Conservation (phyloP, 2,113 vertebrate genomes). For the Labeo catla region DNA sequence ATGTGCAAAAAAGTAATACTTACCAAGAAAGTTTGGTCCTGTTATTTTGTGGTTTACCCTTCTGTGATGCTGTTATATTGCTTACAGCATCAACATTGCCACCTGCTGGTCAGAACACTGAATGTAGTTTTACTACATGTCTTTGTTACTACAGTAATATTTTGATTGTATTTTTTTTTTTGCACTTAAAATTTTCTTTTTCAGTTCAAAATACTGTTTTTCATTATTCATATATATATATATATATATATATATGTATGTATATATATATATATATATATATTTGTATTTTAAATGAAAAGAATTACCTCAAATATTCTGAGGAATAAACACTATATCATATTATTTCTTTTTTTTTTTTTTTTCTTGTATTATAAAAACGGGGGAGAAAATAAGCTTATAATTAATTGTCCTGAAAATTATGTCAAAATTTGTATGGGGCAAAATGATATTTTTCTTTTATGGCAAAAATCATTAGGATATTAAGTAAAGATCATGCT, state of each 20-base stretch:
- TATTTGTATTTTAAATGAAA: neutral
- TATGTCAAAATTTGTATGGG: no score
- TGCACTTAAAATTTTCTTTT: neutral
- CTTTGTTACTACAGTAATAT: no score
- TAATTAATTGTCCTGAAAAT: neutral
- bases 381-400: neutral
- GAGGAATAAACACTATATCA: neutral
- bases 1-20: neutral
- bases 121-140: neutral
- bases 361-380: neutral
- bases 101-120: neutral
- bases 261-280: no score
- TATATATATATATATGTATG: no score
- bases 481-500: no score
- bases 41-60: neutral
- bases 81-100: neutral
- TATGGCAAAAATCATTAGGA: no score
- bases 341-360: no score
- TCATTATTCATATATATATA: no score
- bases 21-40: neutral
- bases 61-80: neutral
- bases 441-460: no score
- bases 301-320: neutral
- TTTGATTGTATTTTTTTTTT: neutral
- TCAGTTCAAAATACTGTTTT: neutral